These are phyloP conservation scores for Grallaria varia DNA, from an alignment of 2,113 vertebrate genomes.

Conservation along the genomic window DNA sequence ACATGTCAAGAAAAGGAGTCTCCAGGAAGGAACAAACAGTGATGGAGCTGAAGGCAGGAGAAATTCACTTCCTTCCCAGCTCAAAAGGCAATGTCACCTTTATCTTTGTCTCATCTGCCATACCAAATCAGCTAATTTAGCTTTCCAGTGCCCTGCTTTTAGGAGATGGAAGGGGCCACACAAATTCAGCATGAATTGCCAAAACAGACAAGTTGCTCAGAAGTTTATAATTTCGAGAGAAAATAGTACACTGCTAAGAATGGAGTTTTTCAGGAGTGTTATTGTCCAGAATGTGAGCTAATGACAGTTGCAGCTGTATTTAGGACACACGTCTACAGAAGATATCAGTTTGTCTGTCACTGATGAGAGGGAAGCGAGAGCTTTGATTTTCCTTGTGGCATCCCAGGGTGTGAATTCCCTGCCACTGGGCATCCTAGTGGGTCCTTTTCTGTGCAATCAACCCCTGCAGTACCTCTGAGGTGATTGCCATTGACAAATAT, in stretches of 20 bases:
- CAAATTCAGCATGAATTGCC: not conserved
- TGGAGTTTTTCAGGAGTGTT: not conserved
- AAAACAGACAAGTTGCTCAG: not conserved
- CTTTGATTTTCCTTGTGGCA: not conserved
- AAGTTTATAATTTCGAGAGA: not conserved
- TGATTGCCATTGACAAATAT: not conserved
- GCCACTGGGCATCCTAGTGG: not conserved
- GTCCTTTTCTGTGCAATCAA: not conserved
- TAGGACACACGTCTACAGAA: not conserved
- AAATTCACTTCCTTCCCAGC: not conserved
- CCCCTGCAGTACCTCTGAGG: not conserved
- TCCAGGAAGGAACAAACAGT: not conserved
- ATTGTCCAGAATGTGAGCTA: not conserved
- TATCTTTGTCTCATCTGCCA: not conserved
- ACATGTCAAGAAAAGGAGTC: not conserved
- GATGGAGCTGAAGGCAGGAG: not conserved
- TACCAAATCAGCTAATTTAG: not conserved
- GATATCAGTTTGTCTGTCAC: not conserved
- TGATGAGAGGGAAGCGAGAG: not conserved
- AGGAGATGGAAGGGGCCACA: not conserved
- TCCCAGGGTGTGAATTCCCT: not conserved
- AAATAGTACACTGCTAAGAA: not conserved
- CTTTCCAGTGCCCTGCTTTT: not conserved
- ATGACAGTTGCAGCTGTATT: fast-evolving
- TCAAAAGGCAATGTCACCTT: not conserved